Percentiles rank a stretch among this genome's conserved stretches.
These are phyloP conservation scores for Cremastinae sp. DNA, from an alignment of 2,888 invertebrate genomes.

Conservation along the genomic window DNA sequence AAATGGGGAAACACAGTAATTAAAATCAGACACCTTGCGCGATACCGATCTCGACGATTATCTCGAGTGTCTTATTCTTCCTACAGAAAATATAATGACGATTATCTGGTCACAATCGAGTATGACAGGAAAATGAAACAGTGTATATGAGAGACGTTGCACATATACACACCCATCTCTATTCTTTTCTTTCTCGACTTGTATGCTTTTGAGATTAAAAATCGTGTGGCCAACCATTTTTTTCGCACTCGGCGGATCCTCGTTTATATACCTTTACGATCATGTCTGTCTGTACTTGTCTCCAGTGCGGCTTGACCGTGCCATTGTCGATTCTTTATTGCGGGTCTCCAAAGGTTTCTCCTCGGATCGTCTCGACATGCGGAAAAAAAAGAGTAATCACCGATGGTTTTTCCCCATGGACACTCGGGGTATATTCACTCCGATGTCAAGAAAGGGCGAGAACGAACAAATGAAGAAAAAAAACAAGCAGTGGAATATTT, in stretches of 20 bases:
- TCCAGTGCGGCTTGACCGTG: conserved; percentile 38
- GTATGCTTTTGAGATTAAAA: conserved; percentile 21
- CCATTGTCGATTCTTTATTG: conserved; percentile 46
- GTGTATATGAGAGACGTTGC: conserved; percentile 5
- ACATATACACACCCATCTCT: conserved; percentile 14
- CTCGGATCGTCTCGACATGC: conserved; percentile 13
- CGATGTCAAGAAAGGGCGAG: no score
- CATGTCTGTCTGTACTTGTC: conserved; percentile 50
- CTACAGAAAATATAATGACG: conserved; percentile 13
- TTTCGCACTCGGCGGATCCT: conserved; percentile 1
- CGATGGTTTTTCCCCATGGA: conserved; percentile 47
- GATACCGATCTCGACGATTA: conserved; percentile 33
- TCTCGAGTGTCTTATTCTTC: neutral
- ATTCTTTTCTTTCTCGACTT: neutral
- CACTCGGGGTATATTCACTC: neutral
- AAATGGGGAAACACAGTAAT: conserved; percentile 48
- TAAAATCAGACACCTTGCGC: conserved; percentile 45
- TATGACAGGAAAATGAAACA: neutral
- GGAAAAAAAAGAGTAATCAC: conserved; percentile 2
- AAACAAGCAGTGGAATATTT: no score
- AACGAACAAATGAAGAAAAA: no score
- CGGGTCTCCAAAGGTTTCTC: conserved; percentile 1
- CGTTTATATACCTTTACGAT: conserved; percentile 37
- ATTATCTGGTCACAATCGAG: conserved; percentile 51
- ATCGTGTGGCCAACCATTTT: conserved; percentile 54